Base-by-base conservation (phyloP, 2,888 invertebrate genomes). In the Sussaba pulchella region DNA sequence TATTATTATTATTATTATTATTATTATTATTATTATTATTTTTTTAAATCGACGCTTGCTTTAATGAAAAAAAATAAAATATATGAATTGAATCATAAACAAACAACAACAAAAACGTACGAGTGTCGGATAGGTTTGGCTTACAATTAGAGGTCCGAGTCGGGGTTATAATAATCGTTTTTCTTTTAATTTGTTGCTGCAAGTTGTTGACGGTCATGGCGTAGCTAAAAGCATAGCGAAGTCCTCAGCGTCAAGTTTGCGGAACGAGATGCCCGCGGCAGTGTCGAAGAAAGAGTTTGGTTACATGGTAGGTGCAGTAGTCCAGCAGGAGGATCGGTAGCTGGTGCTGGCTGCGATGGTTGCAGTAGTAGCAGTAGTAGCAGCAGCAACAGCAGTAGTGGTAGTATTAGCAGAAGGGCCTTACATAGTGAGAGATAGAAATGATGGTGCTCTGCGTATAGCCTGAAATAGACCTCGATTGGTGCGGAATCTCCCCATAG, bases 391-490 rank as follows among this genome's bases (percentile, higher is more conserved):
- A 45, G 50, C 19, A 10, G 21, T 57, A 12, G 52, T 26, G 12
- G 41, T 21, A 39, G 19, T 14, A 43, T 21, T 45, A 21, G 80
- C 50, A 50, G 64, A 57, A 47, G 73, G 26, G 71, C 73, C 72
- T 57, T 52, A 74, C 76, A 72, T 77, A 67, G 74, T 63, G 70
- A 52, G 70, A 80, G 75, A 80, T 73, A 57, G 74, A 63, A 67
- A 69, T 63, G 77, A 72, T 63, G 61, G 69, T 73, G 78, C 39
- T 43, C 36, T 66, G 59, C 71, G 82, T 84, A 84, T 80, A 83
- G 86, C 85, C 85, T 88, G 88, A 88, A 89, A 89, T 88, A 88
- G 89, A 89, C 86, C 88, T 85, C 85, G 85, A 45, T 85, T 57
- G 78, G 64, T 24, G 59, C 84, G 87, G 88, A 87, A 87, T 89